Percentiles rank a stretch among this genome's conserved stretches.
Conservation (phyloP, 1,140 invertebrate species). For the Megalopta genalis region DNA sequence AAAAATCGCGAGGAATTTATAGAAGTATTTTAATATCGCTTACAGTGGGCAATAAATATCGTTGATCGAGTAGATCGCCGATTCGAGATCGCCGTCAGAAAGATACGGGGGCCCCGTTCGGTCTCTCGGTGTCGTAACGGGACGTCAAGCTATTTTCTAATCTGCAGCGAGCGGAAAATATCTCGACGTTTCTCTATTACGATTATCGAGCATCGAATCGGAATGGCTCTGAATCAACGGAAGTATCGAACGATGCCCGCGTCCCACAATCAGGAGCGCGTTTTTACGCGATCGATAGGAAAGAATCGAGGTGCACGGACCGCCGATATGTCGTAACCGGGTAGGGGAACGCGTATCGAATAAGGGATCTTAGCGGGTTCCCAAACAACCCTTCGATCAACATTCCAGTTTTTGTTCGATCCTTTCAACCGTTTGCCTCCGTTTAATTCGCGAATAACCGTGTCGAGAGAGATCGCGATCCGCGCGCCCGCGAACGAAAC, state of each 20-base stretch:
- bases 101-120: neutral
- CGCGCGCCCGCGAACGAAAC: too few relatives aligned
- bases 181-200: constrained; percentile 16
- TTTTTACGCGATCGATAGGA: constrained; percentile 25
- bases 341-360: constrained; percentile 28
- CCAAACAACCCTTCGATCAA: neutral
- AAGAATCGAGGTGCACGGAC: constrained; percentile 30
- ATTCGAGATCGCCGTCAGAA: neutral
- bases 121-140: neutral
- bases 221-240: constrained; percentile 12
- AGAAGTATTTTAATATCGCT: neutral
- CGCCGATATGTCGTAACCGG: constrained; percentile 1
- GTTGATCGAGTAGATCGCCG: neutral
- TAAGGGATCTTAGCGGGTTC: neutral
- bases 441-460: neutral
- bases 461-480: too few relatives aligned
- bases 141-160: constrained; percentile 4
- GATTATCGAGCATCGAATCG: constrained; percentile 22
- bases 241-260: constrained; percentile 7
- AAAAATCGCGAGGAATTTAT: neutral
- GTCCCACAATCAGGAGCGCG: constrained; percentile 7
- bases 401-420: neutral
- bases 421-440: too few relatives aligned
- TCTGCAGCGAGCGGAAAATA: neutral
- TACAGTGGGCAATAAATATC: neutral